A percentile compares a stretch with the other conserved stretches of the same genome.
phyloP scores from a whole-genome alignment of 2,113 vertebrate species.

The Centrocercus urophasianus region DNA sequence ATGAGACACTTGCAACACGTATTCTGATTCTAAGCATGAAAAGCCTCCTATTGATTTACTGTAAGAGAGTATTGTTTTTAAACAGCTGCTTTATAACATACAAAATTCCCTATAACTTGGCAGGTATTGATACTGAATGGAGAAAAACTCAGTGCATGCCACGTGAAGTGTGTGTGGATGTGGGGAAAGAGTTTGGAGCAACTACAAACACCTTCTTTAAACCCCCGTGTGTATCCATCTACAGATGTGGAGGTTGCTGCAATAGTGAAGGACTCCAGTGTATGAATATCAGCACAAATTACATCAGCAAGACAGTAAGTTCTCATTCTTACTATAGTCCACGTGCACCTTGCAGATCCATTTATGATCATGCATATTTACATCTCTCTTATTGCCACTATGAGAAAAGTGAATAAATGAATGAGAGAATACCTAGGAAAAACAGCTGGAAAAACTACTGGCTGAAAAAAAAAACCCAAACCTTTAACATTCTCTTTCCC shows the following conservation, averaged over 20 bases:
- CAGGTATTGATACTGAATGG: constrained; percentile 99
- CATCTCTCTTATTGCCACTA: background rate
- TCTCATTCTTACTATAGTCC: background rate
- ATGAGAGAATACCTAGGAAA: background rate
- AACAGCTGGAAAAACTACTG: background rate
- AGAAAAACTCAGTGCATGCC: constrained; percentile 97
- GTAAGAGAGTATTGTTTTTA: constrained; percentile 7
- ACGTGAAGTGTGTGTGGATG: constrained; percentile 98
- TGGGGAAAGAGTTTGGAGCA: constrained; percentile 97
- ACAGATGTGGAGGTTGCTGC: constrained; percentile 99
- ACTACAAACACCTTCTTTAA: constrained; percentile 99
- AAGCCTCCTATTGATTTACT: background rate
- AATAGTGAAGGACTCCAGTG: constrained; percentile 97
- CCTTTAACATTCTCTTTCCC: accelerated
- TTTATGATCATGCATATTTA: background rate
- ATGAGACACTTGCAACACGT: background rate
- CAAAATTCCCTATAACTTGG: constrained; percentile 79
- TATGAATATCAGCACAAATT: constrained; percentile 93
- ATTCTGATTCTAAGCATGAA: background rate
- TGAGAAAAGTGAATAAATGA: background rate
- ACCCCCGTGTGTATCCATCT: constrained; percentile 97
- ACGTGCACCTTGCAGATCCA: background rate
- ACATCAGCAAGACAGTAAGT: constrained; percentile 97
- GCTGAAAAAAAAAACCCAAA: background rate
- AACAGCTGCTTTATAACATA: constrained; percentile 72